Base-by-base conservation (phyloP, 1,140 invertebrate genomes). In the Gryon sp. region DNA sequence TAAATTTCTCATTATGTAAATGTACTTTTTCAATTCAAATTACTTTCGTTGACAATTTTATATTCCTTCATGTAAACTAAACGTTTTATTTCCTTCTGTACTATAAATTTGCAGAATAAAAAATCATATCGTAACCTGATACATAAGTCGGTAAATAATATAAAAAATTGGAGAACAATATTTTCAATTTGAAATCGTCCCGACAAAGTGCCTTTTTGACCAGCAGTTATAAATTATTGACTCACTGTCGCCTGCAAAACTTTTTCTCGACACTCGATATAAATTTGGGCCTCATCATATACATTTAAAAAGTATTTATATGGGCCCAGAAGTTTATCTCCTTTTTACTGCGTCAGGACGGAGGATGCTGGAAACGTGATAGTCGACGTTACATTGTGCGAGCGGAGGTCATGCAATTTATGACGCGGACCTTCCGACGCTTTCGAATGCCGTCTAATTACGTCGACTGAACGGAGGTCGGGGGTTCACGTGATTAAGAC, bases 321-420 rank as follows among this genome's bases (percentile, higher is more conserved):
- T 24, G 24, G 28, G 48, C 28, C 36, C 50, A 6, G 30, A 40
- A 74, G 59, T 78, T 77, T 66, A 70, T 79, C 38, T 59, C 30
- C 30, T 43, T 72, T 55, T 75, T 50, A 41, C 34, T 20, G 45
- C 43, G 26, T 30, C 65, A 59, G 26, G 57, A 68, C 55, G 55
- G 52, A 69, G 66, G 60, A 73, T 34, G 52, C 43, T 59, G 36
- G 52, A 50, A 63, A 69, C 53, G 55, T 36, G 69, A 74, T 57
- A 76, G 77, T 62, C 70, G 55, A 72, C 55, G 72, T 60, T 46
- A 76, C 69, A 79, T 76, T 69, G 80, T 76, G 78, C 60, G 74
- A 70, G 73, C 72, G 45, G 57, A 79, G 80, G 80, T 82, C 80
- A 80, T 53, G 76, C 73, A 76, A 82, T 82, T 82, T 82, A 82